Base-by-base conservation (phyloP, 2,888 invertebrate species). In the Sycophila texana region DNA sequence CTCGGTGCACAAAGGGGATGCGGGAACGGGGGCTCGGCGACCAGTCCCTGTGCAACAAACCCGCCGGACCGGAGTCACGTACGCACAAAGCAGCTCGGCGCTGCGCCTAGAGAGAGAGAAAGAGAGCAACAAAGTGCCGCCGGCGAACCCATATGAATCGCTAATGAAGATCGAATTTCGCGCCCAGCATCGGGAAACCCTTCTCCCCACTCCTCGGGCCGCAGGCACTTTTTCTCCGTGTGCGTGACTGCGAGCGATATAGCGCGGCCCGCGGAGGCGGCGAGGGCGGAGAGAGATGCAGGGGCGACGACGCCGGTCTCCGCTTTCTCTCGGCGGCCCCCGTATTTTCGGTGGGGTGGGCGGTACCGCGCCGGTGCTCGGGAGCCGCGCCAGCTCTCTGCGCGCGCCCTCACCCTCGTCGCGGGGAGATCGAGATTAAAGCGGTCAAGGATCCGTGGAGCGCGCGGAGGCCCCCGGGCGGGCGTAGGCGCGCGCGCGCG, bases 121-220 rank as follows among this genome's bases (percentile, higher is more conserved):
- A 53, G 53, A 58, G 18, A 13, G 60, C 20, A 65, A 74, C 75
- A 68, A 76, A 71, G 70, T 55, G 55, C 53, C 60, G 22, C 22
- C 57, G 2, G 20, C 18, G 53, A 70, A 47, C 22, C 55, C 51
- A 49, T 61, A 77, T 53, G 77, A 77, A 77, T 77, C 77, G 66
- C 72, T 77, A 77, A 77, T 72, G 77, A 77, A 77, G 77, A 77
- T 77, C 77, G 72, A 77, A 77, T 77, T 77, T 77, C 77, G 70
- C 65, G 26, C 22, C 13, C 49, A 12, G 26, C 58, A 30, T 39
- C 47, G 18, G 20, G 39, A 53, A 53, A 57, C 58, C 70, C 63
- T 39, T 68, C 47, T 68, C 68, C 39, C n/a, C 16, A 1, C 26
- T 1, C 13, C 60, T 16, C 0, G 4, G 2, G n/a, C 18, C 30